A percentile compares a stretch with the other conserved stretches of the same genome.
These are phyloP conservation scores for Pollenia griseotomentosa DNA, from an alignment of 2,888 invertebrate genomes.

Conservation along the genomic window DNA sequence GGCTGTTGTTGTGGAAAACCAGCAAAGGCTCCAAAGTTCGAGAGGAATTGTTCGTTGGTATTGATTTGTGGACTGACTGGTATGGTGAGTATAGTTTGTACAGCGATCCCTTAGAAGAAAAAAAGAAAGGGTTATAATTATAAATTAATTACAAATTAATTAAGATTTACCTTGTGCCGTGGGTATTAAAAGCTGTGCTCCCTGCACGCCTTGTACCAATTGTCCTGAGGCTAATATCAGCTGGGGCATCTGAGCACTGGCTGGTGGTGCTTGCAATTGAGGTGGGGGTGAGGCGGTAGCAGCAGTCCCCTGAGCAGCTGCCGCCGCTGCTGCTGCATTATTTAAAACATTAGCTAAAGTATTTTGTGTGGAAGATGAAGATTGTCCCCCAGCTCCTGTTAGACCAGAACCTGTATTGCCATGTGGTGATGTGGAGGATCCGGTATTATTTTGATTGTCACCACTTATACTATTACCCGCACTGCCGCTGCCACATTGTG, in stretches of 20 bases:
- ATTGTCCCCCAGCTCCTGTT: conserved; percentile 67
- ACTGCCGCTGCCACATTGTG: conserved; percentile 72
- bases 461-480: conserved; percentile 69
- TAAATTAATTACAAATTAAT: not conserved
- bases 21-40: conserved; percentile 82
- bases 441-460: conserved; percentile 66
- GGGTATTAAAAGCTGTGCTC: conserved; percentile 96
- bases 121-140: not conserved
- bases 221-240: conserved; percentile 96
- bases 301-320: conserved; percentile 78
- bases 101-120: conserved; percentile 90
- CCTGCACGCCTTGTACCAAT: conserved; percentile 96
- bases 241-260: conserved; percentile 90
- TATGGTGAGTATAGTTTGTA: conserved; percentile 97
- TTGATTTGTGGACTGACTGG: conserved; percentile 94
- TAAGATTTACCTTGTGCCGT: conserved; percentile 92
- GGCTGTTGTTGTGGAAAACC: conserved; percentile 79
- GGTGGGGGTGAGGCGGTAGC: conserved; percentile 84
- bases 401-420: conserved; percentile 48
- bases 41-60: conserved; percentile 86
- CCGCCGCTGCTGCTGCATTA: conserved; percentile 76
- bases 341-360: conserved; percentile 81
- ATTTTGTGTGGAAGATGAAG: conserved; percentile 72
- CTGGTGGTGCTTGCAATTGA: conserved; percentile 79
- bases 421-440: conserved; percentile 66